Percentiles rank a stretch among this genome's conserved stretches.
Conservation (phyloP, 2,113 vertebrate species). For the Vidua macroura region DNA sequence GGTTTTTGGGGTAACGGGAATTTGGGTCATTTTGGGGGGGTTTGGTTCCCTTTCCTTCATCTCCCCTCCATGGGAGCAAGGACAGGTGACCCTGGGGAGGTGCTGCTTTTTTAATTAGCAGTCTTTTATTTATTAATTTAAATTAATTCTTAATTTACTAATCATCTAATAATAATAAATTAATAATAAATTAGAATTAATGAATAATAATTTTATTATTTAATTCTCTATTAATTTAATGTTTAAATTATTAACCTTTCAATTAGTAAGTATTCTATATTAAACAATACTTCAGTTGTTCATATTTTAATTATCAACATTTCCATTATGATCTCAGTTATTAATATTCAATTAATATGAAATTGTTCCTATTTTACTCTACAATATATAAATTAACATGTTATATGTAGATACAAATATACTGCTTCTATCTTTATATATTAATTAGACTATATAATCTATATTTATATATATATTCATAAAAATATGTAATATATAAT, state of each 20-base stretch:
- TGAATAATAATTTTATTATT: too few species aligned
- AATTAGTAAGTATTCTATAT: neutral
- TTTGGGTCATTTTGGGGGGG: neutral
- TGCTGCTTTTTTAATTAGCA: too few species aligned
- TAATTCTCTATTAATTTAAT: too few species aligned
- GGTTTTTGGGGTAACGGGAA: neutral
- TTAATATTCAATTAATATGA: too few species aligned
- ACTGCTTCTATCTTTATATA: too few species aligned
- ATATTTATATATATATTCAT: neutral
- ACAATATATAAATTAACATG: too few species aligned
- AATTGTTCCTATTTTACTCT: too few species aligned
- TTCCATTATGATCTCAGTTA: neutral
- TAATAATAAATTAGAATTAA: neutral
- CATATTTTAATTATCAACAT: neutral
- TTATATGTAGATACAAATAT: neutral
- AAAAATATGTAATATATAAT: too few species aligned
- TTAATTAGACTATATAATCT: neutral
- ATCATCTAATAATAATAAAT: too few species aligned
- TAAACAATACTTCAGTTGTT: neutral
- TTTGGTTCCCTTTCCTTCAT: neutral
- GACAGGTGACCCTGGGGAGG: fast-evolving
- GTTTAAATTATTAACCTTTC: too few species aligned
- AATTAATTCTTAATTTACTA: neutral
- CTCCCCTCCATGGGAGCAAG: neutral
- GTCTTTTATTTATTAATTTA: fast-evolving